A percentile compares a stretch with the other conserved stretches of the same genome.
Conservation (phyloP, 2,113 vertebrate genomes). For the Cyprinodon variegatus region DNA sequence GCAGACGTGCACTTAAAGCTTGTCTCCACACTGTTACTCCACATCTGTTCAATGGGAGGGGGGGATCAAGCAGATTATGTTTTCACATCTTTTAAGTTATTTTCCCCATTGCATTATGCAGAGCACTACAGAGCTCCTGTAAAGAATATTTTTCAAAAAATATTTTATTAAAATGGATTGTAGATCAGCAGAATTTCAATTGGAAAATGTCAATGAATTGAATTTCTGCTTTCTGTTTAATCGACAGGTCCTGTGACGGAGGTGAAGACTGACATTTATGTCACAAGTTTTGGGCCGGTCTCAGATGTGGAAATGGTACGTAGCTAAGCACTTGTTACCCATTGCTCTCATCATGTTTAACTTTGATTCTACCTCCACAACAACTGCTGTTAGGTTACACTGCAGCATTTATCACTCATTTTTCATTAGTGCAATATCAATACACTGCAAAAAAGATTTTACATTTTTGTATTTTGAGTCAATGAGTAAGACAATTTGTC, state of each 20-base stretch:
- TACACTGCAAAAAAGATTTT: no score
- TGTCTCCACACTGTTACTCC: constrained; percentile 5
- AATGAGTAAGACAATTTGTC: no score
- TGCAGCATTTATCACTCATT: background rate
- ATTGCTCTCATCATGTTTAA: background rate
- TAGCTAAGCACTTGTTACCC: constrained; percentile 22
- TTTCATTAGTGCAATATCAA: background rate
- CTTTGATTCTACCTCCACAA: background rate
- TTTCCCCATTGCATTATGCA: constrained; percentile 20
- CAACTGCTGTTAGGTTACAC: background rate
- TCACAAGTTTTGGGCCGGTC: constrained; percentile 97
- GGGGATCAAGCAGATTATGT: constrained; percentile 36
- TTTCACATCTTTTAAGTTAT: constrained; percentile 46
- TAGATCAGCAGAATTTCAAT: constrained; percentile 14
- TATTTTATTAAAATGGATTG: constrained; percentile 29
- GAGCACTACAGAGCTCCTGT: constrained; percentile 15
- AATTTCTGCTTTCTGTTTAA: constrained; percentile 20
- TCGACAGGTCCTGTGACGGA: constrained; percentile 91
- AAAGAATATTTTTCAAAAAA: constrained; percentile 16
- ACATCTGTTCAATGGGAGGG: background rate
- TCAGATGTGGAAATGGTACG: constrained; percentile 98
- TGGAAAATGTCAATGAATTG: background rate
- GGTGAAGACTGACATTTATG: constrained; percentile 98
- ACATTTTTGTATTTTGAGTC: no score
- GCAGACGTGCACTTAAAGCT: background rate